Evolutionary conservation across 1,140 invertebrate species (phyloP), one percentile per base, ranked within the genome.

Genomic region (Ceratina japonica): DNA sequence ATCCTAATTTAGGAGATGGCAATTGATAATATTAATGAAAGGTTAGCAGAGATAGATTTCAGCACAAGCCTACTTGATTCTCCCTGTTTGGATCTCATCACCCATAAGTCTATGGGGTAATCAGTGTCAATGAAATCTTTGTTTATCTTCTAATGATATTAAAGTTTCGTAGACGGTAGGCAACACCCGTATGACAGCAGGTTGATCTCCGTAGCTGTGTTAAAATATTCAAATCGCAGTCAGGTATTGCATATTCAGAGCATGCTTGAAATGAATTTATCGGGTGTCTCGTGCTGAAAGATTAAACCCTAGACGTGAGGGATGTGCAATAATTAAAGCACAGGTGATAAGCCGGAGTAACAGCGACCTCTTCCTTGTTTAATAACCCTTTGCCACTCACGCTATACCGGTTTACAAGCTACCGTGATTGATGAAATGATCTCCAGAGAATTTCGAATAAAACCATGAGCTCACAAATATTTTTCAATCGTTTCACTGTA

Each of bases 201-300:
- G 4, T 44, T 52, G 16, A 16, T 16, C 24, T 0, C 44, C 2
- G 24, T 8, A n/a, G n/a, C 44, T 51, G n/a, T n/a, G 37, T 69
- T 70, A 59, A 70, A 76, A 76, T 70, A 76, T 76, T 76, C 75
- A 76, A 76, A 61, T 62, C 44, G 56, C 56, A 22, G 56, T 27
- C 27, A 20, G 66, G 24, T 59, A 12, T 20, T 76, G 66, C 62
- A 70, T 76, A 76, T 76, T 76, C 75, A 70, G 27, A 3, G 75
- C 75, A 37, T 52, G 68, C 65, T 76, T 24, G 56, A 76, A 76
- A 76, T 62, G 75, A 76, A 76, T 76, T 70, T 76, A 76, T 76
- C 65, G 59, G 54, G 56, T 37, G 75, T 76, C 24, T 61, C 15
- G 66, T 15, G 44, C 18, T 31, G 56, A 70, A 76, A 62, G 56